Percentiles rank a stretch among this genome's conserved stretches.
Evolutionary conservation across 2,113 vertebrate genomes (phyloP).

Genomic region (Passer domesticus): DNA sequence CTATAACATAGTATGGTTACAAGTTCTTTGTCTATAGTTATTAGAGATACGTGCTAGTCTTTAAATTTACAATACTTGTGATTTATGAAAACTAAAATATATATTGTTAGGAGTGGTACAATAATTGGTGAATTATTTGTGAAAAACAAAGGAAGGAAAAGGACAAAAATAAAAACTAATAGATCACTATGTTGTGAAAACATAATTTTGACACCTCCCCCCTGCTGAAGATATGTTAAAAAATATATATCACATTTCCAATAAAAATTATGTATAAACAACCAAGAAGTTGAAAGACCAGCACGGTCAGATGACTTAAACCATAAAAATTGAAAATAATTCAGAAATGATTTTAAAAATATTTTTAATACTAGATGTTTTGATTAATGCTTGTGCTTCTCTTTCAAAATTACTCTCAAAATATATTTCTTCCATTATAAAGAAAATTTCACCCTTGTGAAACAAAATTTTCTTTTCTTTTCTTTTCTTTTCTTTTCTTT

Average conservation of each 20-base stretch:
- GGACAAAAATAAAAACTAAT: rapidly evolving
- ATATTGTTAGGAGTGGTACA: rapidly evolving
- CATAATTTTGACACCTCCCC: rapidly evolving
- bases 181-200: neutral
- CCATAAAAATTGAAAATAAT: neutral
- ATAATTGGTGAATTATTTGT: neutral
- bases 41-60: neutral
- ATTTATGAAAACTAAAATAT: neutral
- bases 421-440: neutral
- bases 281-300: neutral
- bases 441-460: too few relatives aligned
- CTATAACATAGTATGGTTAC: rapidly evolving
- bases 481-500: too few relatives aligned
- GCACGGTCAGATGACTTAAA: neutral
- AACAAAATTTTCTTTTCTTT: neutral
- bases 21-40: neutral
- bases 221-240: neutral
- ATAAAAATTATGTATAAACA: neutral
- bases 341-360: neutral
- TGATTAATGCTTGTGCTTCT: neutral
- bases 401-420: neutral
- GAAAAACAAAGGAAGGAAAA: neutral
- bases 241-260: neutral
- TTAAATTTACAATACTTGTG: neutral
- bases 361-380: neutral